Percentiles rank a stretch among this genome's conserved stretches.
Conservation (phyloP, 2,888 invertebrate genomes). For the Hipparchia sbordonii region DNA sequence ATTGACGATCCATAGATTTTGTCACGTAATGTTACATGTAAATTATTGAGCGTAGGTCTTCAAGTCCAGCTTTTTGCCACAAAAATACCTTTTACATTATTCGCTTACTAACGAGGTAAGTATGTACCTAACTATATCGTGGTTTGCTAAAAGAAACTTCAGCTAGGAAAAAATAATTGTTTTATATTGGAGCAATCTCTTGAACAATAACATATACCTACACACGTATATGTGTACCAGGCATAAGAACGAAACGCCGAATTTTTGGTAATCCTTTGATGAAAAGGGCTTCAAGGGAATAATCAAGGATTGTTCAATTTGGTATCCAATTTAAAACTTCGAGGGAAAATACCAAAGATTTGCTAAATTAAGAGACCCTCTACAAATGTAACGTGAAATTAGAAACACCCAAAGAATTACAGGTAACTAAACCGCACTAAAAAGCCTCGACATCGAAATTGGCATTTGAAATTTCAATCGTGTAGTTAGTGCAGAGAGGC, state of each 20-base stretch:
- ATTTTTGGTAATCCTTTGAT: neutral
- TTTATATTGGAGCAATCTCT: neutral
- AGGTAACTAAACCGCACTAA: neutral
- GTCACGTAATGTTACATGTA: slow-evolving; percentile 26
- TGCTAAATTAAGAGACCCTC: neutral
- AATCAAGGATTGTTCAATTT: neutral
- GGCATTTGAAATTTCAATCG: slow-evolving; percentile 21
- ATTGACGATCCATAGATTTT: slow-evolving; percentile 21
- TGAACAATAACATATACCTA: neutral
- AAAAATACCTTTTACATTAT: slow-evolving; percentile 1
- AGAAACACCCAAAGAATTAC: neutral
- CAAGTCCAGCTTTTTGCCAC: neutral
- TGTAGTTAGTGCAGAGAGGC: slow-evolving; percentile 23
- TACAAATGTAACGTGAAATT: slow-evolving; percentile 1
- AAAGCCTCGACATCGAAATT: slow-evolving; percentile 12
- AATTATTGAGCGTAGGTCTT: slow-evolving; percentile 8
- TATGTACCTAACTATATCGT: neutral
- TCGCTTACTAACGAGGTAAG: neutral
- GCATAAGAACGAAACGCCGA: too few relatives aligned
- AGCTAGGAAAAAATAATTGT: neutral
- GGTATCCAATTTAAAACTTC: slow-evolving; percentile 7
- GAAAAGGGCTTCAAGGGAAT: neutral
- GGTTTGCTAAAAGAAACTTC: neutral
- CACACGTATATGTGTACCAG: too few relatives aligned
- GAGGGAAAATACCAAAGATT: slow-evolving; percentile 1